These are phyloP conservation scores for Drosophila eohydei DNA, from an alignment of 2,888 invertebrate genomes.

Conservation along the genomic window DNA sequence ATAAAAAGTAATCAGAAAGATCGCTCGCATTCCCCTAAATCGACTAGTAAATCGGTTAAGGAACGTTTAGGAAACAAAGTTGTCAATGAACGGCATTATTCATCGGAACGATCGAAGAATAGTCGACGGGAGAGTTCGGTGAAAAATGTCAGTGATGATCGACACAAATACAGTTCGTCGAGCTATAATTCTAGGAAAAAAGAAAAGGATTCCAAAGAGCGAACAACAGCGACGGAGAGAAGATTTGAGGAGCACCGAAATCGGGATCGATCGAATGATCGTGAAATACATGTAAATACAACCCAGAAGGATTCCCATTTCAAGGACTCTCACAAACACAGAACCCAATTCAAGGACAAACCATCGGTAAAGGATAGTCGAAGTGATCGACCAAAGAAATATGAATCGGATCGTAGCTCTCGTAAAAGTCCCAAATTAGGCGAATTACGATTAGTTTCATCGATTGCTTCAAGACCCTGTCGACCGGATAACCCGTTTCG, in stretches of 20 bases:
- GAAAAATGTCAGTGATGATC: constrained; percentile 30
- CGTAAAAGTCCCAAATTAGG: constrained; percentile 25
- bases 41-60: constrained; percentile 87
- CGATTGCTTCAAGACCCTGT: constrained; percentile 60
- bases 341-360: constrained; percentile 34
- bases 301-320: constrained; percentile 21
- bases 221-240: constrained; percentile 16
- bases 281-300: constrained; percentile 27
- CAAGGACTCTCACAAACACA: constrained; percentile 36
- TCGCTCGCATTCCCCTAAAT: constrained; percentile 66
- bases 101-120: constrained; percentile 53
- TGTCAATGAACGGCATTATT: constrained; percentile 58
- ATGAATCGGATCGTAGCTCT: constrained; percentile 54
- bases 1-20: constrained; percentile 62
- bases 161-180: constrained; percentile 35
- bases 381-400: constrained; percentile 24
- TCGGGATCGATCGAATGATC: constrained; percentile 40
- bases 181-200: constrained; percentile 42
- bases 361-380: constrained; percentile 12
- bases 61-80: constrained; percentile 90
- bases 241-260: constrained; percentile 35
- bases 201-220: constrained; percentile 54
- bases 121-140: constrained; percentile 33
- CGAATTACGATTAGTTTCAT: constrained; percentile 55
- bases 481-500: constrained; percentile 82